Evolutionary conservation across 2,888 invertebrate species (phyloP), one percentile per base, ranked within the genome.

Genomic region (Acanthoscelides obtectus): DNA sequence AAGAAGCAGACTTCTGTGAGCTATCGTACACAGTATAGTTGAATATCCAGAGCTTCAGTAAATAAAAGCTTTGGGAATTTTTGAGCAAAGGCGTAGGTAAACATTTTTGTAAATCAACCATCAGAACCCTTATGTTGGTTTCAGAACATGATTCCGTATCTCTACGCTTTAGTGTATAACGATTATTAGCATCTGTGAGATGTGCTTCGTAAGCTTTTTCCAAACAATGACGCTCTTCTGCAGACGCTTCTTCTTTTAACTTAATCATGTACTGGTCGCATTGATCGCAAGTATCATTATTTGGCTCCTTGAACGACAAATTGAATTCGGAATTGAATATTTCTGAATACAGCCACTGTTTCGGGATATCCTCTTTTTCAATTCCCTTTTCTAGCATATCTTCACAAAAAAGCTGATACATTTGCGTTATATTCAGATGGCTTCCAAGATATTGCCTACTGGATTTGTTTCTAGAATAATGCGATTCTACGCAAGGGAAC

Each of bases 251-350:
- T 20, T 68, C 22, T 22, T 22, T 19, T 6, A 22, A 5, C 19
- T 22, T 2, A 20, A 68, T 20, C 17, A 4, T 68, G n/a, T 22
- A 68, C 4, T 22, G 12, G 68, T 68, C 68, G 25, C 25, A 68
- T n/a, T 27, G 17, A 25, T 68, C 68, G 4, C 68, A 68, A 8
- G 22, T 68, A 69, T 75, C 75, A 71, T 73, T 76, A 68, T 68
- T 66, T 20, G 75, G 73, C 19, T 12, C 22, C 66, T 70, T 70
- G 66, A 73, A 72, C 22, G 68, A 69, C 63, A 71, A 71, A 66
- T 72, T 75, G 67, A 76, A 76, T 67, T 76, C 74, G 22, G 69
- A 69, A 67, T 73, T 77, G 63, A 77, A 77, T 68, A 75, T 75
- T 67, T 75, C 70, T 45, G 67, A 22, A 69, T 74, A 72, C 8